Evolutionary conservation across 2,797 vertebrate species (phyloP).

Genomic region (Telmatherina bonti): DNA sequence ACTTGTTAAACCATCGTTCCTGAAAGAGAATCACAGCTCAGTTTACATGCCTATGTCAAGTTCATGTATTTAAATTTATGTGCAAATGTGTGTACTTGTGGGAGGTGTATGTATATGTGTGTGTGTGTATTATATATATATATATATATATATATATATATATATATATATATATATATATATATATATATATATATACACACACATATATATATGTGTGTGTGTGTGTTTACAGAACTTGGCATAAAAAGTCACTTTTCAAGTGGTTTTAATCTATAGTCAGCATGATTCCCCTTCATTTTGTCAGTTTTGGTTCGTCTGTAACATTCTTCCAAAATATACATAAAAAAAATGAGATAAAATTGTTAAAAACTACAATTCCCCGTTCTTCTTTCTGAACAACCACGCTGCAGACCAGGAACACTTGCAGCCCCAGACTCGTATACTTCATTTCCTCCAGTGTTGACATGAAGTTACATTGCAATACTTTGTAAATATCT

Average conservation of each 20-base stretch:
- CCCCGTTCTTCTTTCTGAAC: constrained; percentile 31
- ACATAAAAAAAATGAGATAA: constrained; percentile 24
- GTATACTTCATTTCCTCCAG: constrained; percentile 62
- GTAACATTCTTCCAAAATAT: constrained; percentile 62
- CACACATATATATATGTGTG: no score
- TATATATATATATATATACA: no score
- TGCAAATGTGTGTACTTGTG: constrained; percentile 3
- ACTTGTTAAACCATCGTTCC: constrained; percentile 50
- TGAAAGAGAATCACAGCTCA: constrained; percentile 59
- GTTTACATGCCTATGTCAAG: constrained; percentile 49
- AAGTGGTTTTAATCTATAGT: constrained; percentile 33
- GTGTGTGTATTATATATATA: no score
- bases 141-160: no score
- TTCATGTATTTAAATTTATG: constrained; percentile 23
- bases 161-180: no score
- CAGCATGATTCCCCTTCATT: constrained; percentile 56
- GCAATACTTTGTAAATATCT: constrained; percentile 53
- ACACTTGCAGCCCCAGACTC: constrained; percentile 33
- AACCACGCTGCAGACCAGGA: constrained; percentile 38
- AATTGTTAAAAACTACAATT: constrained; percentile 46
- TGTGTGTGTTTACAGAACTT: constrained; percentile 35
- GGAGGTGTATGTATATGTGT: constrained; percentile 25
- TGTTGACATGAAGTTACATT: constrained; percentile 47
- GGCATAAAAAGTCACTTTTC: constrained; percentile 61
- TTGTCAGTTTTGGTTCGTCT: constrained; percentile 51